Conservation (phyloP, 2,797 vertebrate genomes). For the Falco concolor region DNA sequence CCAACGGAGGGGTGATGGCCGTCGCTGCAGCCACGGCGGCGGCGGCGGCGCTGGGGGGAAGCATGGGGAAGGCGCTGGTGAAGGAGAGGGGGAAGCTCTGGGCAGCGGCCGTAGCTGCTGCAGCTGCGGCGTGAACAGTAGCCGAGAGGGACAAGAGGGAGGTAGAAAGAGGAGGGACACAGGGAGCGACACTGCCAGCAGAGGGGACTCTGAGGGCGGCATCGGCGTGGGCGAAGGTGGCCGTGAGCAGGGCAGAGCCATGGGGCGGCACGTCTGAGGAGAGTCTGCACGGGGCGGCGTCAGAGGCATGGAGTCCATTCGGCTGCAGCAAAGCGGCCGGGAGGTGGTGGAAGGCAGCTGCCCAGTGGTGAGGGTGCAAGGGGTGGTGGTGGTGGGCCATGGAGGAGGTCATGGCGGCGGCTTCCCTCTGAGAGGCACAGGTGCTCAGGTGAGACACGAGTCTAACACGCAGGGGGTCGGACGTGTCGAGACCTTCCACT, state of each 20-base stretch:
- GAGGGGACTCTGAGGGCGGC: constrained; percentile 78
- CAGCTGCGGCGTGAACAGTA: constrained; percentile 82
- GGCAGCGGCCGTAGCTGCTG: constrained; percentile 77
- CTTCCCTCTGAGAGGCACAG: constrained; percentile 86
- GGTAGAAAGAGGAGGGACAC: constrained; percentile 79
- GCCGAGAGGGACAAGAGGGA: constrained; percentile 86
- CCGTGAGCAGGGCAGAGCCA: constrained; percentile 77
- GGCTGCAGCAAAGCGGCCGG: constrained; percentile 80
- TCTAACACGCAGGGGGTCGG: constrained; percentile 82
- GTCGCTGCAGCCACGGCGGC: constrained; percentile 73
- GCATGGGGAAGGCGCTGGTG: constrained; percentile 79
- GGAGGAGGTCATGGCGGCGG: constrained; percentile 80
- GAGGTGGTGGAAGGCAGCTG: constrained; percentile 81
- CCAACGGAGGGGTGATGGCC: constrained; percentile 76
- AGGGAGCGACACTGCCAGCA: constrained; percentile 73
- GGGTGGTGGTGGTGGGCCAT: constrained; percentile 77
- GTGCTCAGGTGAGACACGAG: constrained; percentile 90
- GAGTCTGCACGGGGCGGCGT: constrained; percentile 71
- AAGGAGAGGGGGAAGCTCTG: constrained; percentile 86
- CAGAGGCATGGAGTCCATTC: constrained; percentile 72
- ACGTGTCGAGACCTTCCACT: constrained; percentile 86
- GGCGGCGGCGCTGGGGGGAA: constrained; percentile 73
- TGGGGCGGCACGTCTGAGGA: constrained; percentile 70
- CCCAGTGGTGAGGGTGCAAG: constrained; percentile 84
- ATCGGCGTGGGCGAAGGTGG: constrained; percentile 80